phyloP scores from a whole-genome alignment of 2,888 invertebrate species.

The Xanthia togata region DNA sequence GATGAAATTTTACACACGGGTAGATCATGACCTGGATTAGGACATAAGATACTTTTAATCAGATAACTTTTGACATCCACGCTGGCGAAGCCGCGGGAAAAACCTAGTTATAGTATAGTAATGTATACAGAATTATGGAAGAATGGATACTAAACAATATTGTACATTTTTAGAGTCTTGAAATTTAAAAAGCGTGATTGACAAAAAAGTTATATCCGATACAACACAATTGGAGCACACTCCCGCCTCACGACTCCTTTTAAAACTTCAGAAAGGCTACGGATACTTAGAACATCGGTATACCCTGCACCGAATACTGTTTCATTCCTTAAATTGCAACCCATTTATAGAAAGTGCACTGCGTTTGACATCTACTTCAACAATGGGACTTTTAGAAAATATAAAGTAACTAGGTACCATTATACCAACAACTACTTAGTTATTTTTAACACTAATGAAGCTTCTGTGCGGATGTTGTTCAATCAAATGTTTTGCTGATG shows the following conservation, averaged over 20 bases:
- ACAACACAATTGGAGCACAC: background rate
- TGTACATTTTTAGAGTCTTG: background rate
- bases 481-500: background rate
- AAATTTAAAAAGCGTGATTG: background rate
- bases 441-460: conserved; percentile 24
- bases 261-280: background rate
- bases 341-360: conserved; percentile 58
- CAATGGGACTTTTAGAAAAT: conserved; percentile 30
- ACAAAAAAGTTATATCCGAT: background rate
- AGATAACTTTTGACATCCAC: no score
- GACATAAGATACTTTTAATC: no score
- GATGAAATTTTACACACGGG: no score
- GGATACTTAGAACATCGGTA: background rate
- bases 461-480: conserved; percentile 5
- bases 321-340: conserved; percentile 56
- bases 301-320: conserved; percentile 21
- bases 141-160: background rate
- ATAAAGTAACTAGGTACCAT: conserved; percentile 17
- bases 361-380: conserved; percentile 55
- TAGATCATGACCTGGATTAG: no score
- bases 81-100: no score
- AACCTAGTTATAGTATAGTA: no score
- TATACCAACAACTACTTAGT: conserved; percentile 10
- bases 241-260: background rate
- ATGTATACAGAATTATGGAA: no score